phyloP scores from a whole-genome alignment of 1,140 invertebrate species.

The Bombus huntii region DNA sequence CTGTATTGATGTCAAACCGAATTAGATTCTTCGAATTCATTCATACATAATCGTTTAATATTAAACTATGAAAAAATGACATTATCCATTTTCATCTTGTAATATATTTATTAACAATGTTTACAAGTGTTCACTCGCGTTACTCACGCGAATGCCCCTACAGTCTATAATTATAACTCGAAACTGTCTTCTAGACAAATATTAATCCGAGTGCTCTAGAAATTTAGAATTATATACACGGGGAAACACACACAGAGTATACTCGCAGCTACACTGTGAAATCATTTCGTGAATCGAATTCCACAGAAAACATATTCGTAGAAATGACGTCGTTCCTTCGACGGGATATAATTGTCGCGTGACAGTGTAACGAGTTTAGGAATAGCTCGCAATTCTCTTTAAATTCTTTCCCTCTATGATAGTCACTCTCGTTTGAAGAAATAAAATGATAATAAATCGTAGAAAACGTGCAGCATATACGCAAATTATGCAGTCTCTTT shows the following conservation, averaged over 20 bases:
- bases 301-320: background rate
- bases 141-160: conserved; percentile 22
- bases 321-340: background rate
- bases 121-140: conserved; percentile 49
- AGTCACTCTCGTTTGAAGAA: background rate
- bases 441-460: background rate
- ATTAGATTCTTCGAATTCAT: background rate
- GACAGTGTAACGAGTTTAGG: background rate
- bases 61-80: background rate
- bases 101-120: conserved; percentile 66
- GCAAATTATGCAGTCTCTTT: conserved; percentile 16
- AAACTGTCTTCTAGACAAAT: conserved; percentile 32
- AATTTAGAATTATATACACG: conserved; percentile 52
- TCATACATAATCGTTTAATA: background rate
- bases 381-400: conserved; percentile 14
- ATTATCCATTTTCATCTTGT: background rate
- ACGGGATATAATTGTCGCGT: background rate
- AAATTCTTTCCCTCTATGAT: background rate
- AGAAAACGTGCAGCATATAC: conserved; percentile 12
- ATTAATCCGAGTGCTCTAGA: conserved; percentile 17
- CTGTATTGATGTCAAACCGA: background rate
- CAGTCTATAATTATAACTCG: conserved; percentile 33
- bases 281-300: background rate
- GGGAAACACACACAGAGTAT: background rate
- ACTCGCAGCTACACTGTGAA: background rate